A percentile compares a stretch with the other conserved stretches of the same genome.
Conservation (phyloP, 2,888 invertebrate genomes). For the Syrista parreyssii region DNA sequence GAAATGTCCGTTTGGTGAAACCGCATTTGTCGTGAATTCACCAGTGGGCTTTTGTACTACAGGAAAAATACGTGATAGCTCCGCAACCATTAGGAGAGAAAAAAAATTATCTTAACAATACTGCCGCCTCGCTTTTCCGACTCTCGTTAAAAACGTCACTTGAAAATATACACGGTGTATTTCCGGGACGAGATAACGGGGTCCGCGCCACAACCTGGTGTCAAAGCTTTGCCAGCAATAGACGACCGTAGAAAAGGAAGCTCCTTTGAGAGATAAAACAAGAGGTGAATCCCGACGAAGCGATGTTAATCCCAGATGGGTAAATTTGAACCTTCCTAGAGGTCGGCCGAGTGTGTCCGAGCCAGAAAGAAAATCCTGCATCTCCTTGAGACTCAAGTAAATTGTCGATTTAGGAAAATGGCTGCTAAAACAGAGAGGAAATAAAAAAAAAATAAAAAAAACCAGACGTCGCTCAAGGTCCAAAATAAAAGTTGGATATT, state of each 20-base stretch:
- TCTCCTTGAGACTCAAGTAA: too few relatives aligned
- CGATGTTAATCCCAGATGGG: slow-evolving; percentile 28
- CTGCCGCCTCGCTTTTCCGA: too few relatives aligned
- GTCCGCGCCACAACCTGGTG: slow-evolving; percentile 12
- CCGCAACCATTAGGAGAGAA: too few relatives aligned
- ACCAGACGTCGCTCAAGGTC: too few relatives aligned
- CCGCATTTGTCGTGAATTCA: not conserved
- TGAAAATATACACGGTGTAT: not conserved
- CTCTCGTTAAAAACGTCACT: not conserved
- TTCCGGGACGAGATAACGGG: not conserved
- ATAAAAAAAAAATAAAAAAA: not conserved
- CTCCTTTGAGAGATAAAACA: slow-evolving; percentile 17
- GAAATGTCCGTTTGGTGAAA: not conserved
- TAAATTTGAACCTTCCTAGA: too few relatives aligned
- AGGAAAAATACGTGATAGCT: not conserved
- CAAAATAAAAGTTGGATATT: too few relatives aligned
- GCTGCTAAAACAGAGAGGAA: too few relatives aligned
- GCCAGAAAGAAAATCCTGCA: too few relatives aligned
- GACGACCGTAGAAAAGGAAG: slow-evolving; percentile 24
- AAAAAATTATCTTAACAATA: too few relatives aligned
- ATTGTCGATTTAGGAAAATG: too few relatives aligned
- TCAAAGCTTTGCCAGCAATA: slow-evolving; percentile 29
- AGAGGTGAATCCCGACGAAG: slow-evolving; percentile 12
- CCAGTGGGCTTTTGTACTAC: not conserved
- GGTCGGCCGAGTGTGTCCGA: too few relatives aligned